Evolutionary conservation across 2,888 invertebrate species (phyloP).

Genomic region (Encarsia formosa): DNA sequence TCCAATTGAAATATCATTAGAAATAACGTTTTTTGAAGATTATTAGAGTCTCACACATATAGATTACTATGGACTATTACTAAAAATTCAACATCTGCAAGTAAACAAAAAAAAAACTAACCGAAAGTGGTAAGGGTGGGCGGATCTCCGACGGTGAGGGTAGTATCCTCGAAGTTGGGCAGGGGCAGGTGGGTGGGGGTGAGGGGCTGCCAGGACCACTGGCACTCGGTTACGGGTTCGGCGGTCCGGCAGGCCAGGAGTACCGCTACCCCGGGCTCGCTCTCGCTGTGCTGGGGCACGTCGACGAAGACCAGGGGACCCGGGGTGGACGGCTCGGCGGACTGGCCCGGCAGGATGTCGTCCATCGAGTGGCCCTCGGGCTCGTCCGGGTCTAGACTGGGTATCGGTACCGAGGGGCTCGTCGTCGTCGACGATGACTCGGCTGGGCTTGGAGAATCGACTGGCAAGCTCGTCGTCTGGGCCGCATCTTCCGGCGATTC

Average conservation of each 20-base stretch:
- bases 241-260: conserved; percentile 43
- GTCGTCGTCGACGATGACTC: not conserved
- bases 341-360: conserved; percentile 36
- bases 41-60: too few species aligned
- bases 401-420: not conserved
- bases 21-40: too few species aligned
- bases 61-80: too few species aligned
- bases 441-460: not conserved
- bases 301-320: conserved; percentile 38
- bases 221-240: conserved; percentile 44
- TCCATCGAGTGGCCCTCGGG: conserved; percentile 39
- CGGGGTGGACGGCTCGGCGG: conserved; percentile 18
- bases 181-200: conserved; percentile 43
- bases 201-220: conserved; percentile 47
- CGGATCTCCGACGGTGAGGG: too few species aligned
- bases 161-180: conserved; percentile 43
- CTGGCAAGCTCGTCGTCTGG: not conserved
- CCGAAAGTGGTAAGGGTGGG: too few species aligned
- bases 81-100: too few species aligned
- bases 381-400: not conserved
- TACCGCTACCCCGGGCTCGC: conserved; percentile 42
- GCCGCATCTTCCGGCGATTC: conserved; percentile 16
- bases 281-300: conserved; percentile 41
- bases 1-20: too few species aligned
- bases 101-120: too few species aligned